Conservation (phyloP, 2,797 vertebrate species). For the Microtus agrestis region DNA sequence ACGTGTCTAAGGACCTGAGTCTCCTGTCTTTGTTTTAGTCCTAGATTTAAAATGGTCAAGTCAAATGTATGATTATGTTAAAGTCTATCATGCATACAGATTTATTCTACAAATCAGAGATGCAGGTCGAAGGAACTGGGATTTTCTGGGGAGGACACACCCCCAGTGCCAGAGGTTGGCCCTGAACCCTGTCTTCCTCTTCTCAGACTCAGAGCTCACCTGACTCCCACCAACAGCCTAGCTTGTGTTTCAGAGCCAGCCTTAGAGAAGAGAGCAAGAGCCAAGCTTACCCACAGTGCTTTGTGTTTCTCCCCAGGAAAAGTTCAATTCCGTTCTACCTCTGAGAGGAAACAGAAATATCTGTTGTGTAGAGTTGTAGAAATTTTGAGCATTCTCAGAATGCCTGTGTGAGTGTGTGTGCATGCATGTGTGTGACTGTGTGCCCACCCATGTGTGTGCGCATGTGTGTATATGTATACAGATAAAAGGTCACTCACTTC, state of each 20-base stretch:
- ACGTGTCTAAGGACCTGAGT: not conserved
- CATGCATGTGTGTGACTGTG: not conserved
- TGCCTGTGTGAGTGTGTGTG: not conserved
- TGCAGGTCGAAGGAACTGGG: not conserved
- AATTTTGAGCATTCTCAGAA: not conserved
- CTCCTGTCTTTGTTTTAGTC: slow-evolving; percentile 13
- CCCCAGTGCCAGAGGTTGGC: rapidly evolving
- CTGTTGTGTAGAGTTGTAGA: not conserved
- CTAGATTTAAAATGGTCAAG: not conserved
- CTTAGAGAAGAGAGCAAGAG: not conserved
- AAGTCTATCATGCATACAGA: not conserved
- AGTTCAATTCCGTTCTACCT: not conserved
- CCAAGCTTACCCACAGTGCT: rapidly evolving
- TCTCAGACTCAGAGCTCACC: not conserved
- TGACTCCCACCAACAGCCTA: rapidly evolving
- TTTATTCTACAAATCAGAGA: not conserved
- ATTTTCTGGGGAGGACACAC: not conserved
- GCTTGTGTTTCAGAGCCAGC: not conserved
- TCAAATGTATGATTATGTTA: not conserved
- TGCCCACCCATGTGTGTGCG: too few relatives aligned
- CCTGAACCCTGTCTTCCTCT: not conserved
- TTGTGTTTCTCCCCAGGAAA: not conserved
- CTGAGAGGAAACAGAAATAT: not conserved
- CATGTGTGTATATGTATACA: not conserved
- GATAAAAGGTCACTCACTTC: not conserved